Conservation (phyloP, 2,797 vertebrate genomes). For the Cossypha niveicapilla region DNA sequence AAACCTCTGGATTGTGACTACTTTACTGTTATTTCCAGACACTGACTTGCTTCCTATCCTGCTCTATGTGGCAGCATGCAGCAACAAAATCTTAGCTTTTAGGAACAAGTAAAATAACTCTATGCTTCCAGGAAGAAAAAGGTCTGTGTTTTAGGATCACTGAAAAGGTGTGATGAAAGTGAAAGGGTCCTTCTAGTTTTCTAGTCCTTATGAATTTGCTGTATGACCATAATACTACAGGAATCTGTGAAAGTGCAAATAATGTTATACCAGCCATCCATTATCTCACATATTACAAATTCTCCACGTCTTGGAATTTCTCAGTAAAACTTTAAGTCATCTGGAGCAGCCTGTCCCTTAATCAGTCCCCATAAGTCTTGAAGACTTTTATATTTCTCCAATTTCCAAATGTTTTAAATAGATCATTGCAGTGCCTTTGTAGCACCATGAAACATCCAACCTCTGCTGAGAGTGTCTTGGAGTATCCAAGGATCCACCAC, state of each 20-base stretch:
- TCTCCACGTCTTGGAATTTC: neutral
- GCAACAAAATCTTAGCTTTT: neutral
- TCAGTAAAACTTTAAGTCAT: neutral
- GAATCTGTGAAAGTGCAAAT: neutral
- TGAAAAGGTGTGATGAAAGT: neutral
- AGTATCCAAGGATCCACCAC: neutral
- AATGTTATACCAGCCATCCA: neutral
- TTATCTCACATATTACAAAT: neutral
- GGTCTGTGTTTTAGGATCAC: neutral
- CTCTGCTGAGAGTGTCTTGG: fast-evolving
- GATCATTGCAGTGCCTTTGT: neutral
- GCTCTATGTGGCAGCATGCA: neutral
- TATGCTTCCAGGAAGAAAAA: neutral
- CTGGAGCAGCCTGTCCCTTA: neutral
- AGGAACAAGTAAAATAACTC: neutral
- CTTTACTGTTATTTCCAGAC: neutral
- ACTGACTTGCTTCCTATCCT: neutral
- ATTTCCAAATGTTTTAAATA: neutral
- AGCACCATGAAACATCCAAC: neutral
- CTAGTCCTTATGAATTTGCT: neutral
- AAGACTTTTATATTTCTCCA: neutral
- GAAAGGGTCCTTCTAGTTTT: neutral
- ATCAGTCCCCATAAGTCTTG: neutral
- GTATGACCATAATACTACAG: neutral
- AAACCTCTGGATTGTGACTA: neutral